Conservation (phyloP, 2,113 vertebrate genomes). For the Herpetotheres cachinnans region DNA sequence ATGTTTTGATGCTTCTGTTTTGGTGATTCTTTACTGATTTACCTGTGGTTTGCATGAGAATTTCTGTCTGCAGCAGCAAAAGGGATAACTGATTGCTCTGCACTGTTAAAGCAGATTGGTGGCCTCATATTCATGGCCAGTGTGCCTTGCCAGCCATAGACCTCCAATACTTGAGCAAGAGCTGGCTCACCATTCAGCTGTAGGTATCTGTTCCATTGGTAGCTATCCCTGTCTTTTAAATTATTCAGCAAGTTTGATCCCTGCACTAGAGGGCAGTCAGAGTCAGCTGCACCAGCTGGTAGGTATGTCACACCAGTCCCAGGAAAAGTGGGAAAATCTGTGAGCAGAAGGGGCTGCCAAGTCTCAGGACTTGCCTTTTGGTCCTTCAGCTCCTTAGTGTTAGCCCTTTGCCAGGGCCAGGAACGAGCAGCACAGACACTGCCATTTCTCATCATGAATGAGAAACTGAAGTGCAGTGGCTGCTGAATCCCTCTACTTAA, state of each 20-base stretch:
- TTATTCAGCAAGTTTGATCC: constrained; percentile 18
- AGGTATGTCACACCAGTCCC: background rate
- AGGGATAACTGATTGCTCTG: background rate
- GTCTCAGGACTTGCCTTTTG: background rate
- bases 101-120: background rate
- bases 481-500: background rate
- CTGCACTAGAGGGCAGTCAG: constrained; percentile 61
- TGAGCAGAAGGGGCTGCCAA: background rate
- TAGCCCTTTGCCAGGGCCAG: background rate
- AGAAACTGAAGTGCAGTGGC: background rate
- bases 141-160: background rate
- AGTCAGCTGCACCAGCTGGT: constrained; percentile 29
- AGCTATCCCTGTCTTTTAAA: background rate
- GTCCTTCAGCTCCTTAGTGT: background rate
- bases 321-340: background rate
- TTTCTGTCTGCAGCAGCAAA: background rate
- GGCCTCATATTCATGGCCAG: background rate
- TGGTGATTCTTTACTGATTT: background rate
- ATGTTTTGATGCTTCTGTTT: background rate
- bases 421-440: background rate
- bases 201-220: background rate
- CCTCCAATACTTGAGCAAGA: background rate
- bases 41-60: background rate
- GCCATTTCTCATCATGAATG: background rate
- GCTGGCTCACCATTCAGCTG: background rate